Evolutionary conservation across 2,888 invertebrate genomes (phyloP).

Genomic region (Calameuta pallipes): DNA sequence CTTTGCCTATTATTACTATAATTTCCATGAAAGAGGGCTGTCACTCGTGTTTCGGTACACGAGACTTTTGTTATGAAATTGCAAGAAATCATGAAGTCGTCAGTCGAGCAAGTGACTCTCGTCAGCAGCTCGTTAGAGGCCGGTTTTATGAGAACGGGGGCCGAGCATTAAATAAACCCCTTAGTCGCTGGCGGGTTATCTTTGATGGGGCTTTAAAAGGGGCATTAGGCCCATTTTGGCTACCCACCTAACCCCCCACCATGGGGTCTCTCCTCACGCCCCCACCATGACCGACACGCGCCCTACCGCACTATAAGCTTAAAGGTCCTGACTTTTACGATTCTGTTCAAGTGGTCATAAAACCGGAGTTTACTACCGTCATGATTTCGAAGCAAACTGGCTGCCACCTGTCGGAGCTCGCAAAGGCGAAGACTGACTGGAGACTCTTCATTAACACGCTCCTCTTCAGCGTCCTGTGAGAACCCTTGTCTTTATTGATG

Average conservation of each 20-base stretch:
- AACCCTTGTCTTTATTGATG: neutral
- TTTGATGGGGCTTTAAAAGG: constrained; percentile 54
- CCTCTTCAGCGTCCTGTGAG: neutral
- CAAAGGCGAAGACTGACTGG: constrained; percentile 53
- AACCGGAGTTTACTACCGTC: constrained; percentile 70
- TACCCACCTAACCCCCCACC: constrained; percentile 47
- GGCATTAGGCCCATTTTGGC: constrained; percentile 62
- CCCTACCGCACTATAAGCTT: constrained; percentile 62
- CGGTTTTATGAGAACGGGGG: constrained; percentile 17
- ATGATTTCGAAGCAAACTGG: constrained; percentile 66
- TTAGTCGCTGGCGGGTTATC: constrained; percentile 49
- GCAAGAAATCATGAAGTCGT: constrained; percentile 45
- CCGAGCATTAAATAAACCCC: constrained; percentile 54
- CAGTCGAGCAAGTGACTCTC: constrained; percentile 23
- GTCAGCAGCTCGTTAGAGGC: constrained; percentile 42
- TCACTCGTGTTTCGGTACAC: neutral
- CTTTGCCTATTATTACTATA: neutral
- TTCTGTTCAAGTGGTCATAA: constrained; percentile 72
- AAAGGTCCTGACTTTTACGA: constrained; percentile 71
- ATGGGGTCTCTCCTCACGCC: constrained; percentile 49
- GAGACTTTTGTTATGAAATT: neutral
- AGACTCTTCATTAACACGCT: constrained; percentile 1
- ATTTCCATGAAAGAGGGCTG: neutral
- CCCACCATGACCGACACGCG: constrained; percentile 65
- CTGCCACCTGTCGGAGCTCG: constrained; percentile 66